phyloP scores from a whole-genome alignment of 2,113 vertebrate species.

The Chaetops frenatus region DNA sequence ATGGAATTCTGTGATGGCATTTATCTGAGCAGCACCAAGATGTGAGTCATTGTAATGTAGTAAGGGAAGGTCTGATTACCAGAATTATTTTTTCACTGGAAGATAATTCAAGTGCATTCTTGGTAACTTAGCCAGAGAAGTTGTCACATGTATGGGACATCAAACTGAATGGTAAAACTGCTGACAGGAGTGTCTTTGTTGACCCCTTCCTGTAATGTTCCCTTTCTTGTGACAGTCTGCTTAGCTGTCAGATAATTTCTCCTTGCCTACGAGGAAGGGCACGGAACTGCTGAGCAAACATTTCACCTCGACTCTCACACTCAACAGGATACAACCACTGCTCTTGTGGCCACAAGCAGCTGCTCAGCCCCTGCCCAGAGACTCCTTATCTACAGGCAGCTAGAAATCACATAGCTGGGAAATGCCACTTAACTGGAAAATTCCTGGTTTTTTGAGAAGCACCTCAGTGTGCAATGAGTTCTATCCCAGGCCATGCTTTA shows the following conservation, averaged over 20 bases:
- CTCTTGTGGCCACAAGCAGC: constrained; percentile 54
- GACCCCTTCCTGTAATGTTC: constrained; percentile 70
- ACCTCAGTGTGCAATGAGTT: background rate
- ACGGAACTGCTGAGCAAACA: constrained; percentile 84
- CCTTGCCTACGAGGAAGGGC: constrained; percentile 78
- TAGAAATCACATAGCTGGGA: background rate
- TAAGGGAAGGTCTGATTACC: background rate
- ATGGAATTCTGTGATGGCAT: background rate
- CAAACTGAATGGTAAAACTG: constrained; percentile 11
- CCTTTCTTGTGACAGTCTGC: constrained; percentile 73
- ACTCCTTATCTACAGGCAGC: background rate
- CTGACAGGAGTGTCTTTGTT: constrained; percentile 64
- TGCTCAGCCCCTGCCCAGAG: background rate
- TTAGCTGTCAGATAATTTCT: constrained; percentile 47
- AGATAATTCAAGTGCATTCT: background rate
- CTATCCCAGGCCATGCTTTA: background rate
- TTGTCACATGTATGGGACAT: background rate
- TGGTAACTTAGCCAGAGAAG: background rate
- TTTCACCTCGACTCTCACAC: constrained; percentile 66
- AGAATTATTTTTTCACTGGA: background rate
- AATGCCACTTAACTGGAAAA: background rate
- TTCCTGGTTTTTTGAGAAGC: background rate
- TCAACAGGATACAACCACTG: constrained; percentile 84
- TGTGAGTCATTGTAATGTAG: background rate
- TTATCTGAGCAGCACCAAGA: background rate